Conservation (phyloP, 2,888 invertebrate genomes). For the Penaeus monodon region DNA sequence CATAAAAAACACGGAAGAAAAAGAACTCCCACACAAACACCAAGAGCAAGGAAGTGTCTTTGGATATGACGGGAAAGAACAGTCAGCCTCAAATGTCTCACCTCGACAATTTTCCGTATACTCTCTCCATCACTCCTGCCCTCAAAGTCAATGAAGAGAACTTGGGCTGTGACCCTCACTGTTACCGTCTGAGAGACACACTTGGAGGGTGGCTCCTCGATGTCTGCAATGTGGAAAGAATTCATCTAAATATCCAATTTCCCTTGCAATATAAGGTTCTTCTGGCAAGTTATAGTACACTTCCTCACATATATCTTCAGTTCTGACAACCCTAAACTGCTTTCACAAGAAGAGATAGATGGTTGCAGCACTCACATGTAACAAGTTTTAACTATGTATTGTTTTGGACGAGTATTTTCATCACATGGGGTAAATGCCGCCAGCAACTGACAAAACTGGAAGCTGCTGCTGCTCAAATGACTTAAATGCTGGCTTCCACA, state of each 20-base stretch:
- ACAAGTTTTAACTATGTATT: too few species aligned
- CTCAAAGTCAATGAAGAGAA: slow-evolving; percentile 97
- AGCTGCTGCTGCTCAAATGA: too few species aligned
- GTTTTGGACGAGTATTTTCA: too few species aligned
- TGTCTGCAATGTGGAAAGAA: slow-evolving; percentile 40
- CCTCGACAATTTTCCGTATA: slow-evolving; percentile 80
- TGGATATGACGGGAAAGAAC: not conserved
- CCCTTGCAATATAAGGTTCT: not conserved
- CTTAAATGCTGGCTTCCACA: too few species aligned
- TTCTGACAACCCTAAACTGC: too few species aligned
- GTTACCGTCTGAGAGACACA: slow-evolving; percentile 82
- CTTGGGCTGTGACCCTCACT: slow-evolving; percentile 84
- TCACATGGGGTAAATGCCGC: too few species aligned
- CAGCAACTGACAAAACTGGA: too few species aligned
- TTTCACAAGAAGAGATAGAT: too few species aligned
- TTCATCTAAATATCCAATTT: not conserved
- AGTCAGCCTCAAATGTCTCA: slow-evolving; percentile 69
- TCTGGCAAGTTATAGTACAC: too few species aligned
- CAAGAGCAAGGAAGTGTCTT: not conserved
- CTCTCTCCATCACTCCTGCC: slow-evolving; percentile 80
- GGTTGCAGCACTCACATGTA: too few species aligned
- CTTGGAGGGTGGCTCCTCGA: slow-evolving; percentile 80
- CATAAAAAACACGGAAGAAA: too few species aligned
- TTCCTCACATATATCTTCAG: too few species aligned
- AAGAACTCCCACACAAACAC: not conserved